phyloP scores from a whole-genome alignment of 2,797 vertebrate genomes.

The Hoplostethus atlanticus region DNA sequence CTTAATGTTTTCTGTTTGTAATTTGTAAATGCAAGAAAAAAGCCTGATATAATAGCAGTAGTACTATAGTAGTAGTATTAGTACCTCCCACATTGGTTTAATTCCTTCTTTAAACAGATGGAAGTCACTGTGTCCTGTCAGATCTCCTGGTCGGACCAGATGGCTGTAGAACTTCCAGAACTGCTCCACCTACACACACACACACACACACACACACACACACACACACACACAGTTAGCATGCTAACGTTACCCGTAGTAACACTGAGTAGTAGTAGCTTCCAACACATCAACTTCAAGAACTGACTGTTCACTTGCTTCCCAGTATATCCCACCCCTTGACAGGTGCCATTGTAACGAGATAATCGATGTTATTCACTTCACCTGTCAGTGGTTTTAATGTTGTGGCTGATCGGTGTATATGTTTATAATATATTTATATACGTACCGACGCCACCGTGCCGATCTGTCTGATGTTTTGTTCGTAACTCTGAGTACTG shows the following conservation, averaged over 20 bases:
- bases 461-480: slow-evolving; percentile 86
- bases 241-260: too few relatives aligned
- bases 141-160: slow-evolving; percentile 79
- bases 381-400: too few relatives aligned
- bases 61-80: too few relatives aligned
- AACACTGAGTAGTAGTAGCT: too few relatives aligned
- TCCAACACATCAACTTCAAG: too few relatives aligned
- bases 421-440: neutral
- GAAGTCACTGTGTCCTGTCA: slow-evolving; percentile 83
- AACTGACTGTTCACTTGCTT: too few relatives aligned
- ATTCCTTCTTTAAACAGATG: slow-evolving; percentile 86
- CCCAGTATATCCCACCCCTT: too few relatives aligned
- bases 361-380: too few relatives aligned
- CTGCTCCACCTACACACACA: slow-evolving; percentile 78
- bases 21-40: too few relatives aligned
- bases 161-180: slow-evolving; percentile 86
- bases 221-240: neutral
- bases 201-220: slow-evolving; percentile 9
- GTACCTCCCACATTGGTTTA: slow-evolving; percentile 86
- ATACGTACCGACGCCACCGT: slow-evolving; percentile 79
- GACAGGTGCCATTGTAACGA: too few relatives aligned
- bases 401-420: neutral
- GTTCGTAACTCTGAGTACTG: slow-evolving; percentile 85
- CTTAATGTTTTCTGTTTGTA: too few relatives aligned
- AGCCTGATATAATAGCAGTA: too few relatives aligned